Base-by-base conservation (phyloP, 2,888 invertebrate genomes). In the Cheilosia vulpina region DNA sequence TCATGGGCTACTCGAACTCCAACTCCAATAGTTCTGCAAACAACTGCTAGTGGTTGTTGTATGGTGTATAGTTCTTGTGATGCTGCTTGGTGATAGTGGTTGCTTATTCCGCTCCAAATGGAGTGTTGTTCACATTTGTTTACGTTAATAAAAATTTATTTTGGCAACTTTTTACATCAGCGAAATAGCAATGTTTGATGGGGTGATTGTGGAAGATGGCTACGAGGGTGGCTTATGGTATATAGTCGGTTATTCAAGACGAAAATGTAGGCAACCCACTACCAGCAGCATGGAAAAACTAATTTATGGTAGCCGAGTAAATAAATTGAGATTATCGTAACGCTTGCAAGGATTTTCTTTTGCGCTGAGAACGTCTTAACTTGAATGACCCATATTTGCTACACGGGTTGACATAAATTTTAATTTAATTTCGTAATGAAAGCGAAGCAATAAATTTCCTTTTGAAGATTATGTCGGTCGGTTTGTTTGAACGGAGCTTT, bases 61-160 rank as follows among this genome's bases (percentile, higher is more conserved):
- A 65, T n/a, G 6, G 17, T 19, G 47, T 58, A 65, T 69, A 65
- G 65, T 65, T 65, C 19, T 52, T 58, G 34, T 55, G 77, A 78
- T 78, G 68, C 73, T 53, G 45, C 31, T 31, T 66, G 76, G 55
- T 72, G 79, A 75, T 84, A 79, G 76, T 76, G 75, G 60, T 68
- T 80, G 66, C 66, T 80, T 85, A 80, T 80, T 76, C 53, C 45
- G 55, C 71, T 80, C 21, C 75, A 62, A 80, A 84, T 84, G 72
- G 85, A 85, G 85, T 80, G 85, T 72, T 85, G 80, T 85, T 85
- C 85, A 85, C 85, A 85, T 85, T 85, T 85, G 80, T 85, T 85
- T 85, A 80, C 75, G 85, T 76, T 85, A 85, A 85, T 85, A 85
- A 85, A 85, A 85, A 85, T 80, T 85, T 85, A 85, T 85, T 85